Evolutionary conservation across 2,797 vertebrate genomes (phyloP).

Genomic region (Anas bahamensis): DNA sequence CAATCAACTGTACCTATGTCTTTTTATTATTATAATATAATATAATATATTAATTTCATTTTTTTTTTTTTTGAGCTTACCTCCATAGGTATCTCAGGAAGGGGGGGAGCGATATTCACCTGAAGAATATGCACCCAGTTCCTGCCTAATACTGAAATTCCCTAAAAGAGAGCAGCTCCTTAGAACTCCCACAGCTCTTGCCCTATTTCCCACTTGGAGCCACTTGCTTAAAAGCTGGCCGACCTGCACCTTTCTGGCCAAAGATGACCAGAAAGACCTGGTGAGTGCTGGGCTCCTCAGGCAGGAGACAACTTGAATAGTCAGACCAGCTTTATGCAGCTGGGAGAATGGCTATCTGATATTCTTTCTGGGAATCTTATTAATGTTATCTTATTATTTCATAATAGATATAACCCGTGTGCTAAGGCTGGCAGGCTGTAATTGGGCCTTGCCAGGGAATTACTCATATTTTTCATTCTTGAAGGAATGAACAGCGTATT

Average conservation of each 20-base stretch:
- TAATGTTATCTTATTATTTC: constrained; percentile 74
- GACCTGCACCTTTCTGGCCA: neutral
- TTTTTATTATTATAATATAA: neutral
- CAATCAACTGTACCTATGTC: rapidly evolving
- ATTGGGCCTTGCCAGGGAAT: constrained; percentile 72
- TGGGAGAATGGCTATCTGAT: constrained; percentile 44
- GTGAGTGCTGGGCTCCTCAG: neutral
- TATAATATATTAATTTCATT: neutral
- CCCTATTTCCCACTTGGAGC: neutral
- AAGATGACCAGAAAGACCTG: neutral
- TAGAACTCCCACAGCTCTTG: neutral
- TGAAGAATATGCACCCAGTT: rapidly evolving
- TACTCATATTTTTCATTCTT: constrained; percentile 69
- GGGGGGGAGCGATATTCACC: neutral
- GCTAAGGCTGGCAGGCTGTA: constrained; percentile 50
- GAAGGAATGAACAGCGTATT: constrained; percentile 57
- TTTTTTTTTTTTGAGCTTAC: neutral
- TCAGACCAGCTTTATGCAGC: neutral
- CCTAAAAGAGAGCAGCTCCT: neutral
- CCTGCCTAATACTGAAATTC: neutral
- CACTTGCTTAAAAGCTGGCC: neutral
- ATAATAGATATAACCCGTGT: constrained; percentile 69
- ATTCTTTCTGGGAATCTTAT: constrained; percentile 71
- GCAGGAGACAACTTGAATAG: neutral
- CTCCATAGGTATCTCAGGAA: neutral